These are phyloP conservation scores for Ornithoptera priamus DNA, from an alignment of 2,888 invertebrate species.

Conservation along the genomic window DNA sequence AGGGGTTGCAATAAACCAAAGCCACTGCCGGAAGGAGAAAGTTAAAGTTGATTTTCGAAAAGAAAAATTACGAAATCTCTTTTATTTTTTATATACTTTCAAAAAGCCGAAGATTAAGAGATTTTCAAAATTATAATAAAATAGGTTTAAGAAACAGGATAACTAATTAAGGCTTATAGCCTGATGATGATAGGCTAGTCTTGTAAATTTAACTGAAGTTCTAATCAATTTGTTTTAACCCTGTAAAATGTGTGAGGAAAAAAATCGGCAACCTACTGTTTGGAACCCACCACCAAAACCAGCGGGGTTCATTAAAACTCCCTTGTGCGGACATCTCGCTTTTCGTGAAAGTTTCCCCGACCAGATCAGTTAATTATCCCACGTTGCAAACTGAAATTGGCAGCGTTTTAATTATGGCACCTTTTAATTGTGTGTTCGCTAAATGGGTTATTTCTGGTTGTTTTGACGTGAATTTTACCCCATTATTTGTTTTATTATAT, in stretches of 20 bases:
- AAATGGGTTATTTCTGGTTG: constrained; percentile 45
- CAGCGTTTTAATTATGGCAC: constrained; percentile 53
- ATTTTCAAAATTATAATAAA: too few relatives aligned
- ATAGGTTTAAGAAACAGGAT: too few relatives aligned
- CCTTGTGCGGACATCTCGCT: constrained; percentile 15
- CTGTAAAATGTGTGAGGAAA: neutral
- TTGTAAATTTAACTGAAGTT: neutral
- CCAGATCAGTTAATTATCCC: constrained; percentile 51
- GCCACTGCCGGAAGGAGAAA: too few relatives aligned
- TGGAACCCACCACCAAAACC: constrained; percentile 20
- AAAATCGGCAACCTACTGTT: neutral
- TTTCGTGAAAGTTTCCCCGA: constrained; percentile 41
- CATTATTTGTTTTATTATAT: constrained; percentile 38
- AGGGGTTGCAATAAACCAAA: too few relatives aligned
- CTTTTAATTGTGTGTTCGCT: constrained; percentile 41
- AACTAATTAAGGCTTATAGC: too few relatives aligned
- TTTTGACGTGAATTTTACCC: constrained; percentile 44
- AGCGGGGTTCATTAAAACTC: constrained; percentile 41
- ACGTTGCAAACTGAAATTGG: constrained; percentile 49
- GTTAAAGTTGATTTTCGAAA: too few relatives aligned
- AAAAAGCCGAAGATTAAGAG: too few relatives aligned
- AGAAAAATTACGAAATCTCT: too few relatives aligned
- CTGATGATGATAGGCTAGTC: neutral
- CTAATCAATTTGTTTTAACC: neutral
- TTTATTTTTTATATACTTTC: too few relatives aligned